Conservation (phyloP, 2,797 vertebrate genomes). For the Triplophysa bombifrons region DNA sequence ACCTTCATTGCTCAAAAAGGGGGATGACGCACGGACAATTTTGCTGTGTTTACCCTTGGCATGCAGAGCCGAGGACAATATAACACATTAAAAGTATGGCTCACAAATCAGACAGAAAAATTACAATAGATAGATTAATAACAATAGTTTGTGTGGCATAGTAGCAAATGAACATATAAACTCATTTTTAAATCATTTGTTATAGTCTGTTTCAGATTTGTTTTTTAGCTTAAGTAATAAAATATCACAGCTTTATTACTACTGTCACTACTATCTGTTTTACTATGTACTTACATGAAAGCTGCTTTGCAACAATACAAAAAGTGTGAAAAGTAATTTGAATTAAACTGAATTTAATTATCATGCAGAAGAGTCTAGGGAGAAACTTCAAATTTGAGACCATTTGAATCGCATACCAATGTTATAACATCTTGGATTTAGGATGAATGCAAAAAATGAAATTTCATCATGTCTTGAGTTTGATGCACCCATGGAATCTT, state of each 20-base stretch:
- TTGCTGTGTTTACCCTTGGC: slow-evolving; percentile 30
- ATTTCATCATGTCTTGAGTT: slow-evolving; percentile 3
- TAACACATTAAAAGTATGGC: slow-evolving; percentile 47
- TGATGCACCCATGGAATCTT: slow-evolving; percentile 16
- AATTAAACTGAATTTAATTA: too few relatives aligned
- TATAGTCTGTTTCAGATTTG: background rate
- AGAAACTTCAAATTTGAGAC: background rate
- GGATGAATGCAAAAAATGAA: background rate
- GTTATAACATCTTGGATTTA: background rate
- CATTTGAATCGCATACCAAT: background rate
- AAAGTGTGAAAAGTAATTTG: background rate
- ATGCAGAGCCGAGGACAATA: slow-evolving; percentile 36
- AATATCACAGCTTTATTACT: background rate
- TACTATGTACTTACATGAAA: too few relatives aligned
- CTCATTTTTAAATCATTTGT: background rate
- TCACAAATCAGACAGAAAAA: slow-evolving; percentile 37
- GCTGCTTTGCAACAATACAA: background rate
- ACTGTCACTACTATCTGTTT: too few relatives aligned
- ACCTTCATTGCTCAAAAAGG: slow-evolving; percentile 48
- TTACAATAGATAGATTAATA: slow-evolving; percentile 19
- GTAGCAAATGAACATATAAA: background rate
- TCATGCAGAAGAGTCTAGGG: too few relatives aligned
- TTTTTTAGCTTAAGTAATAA: background rate
- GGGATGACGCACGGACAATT: slow-evolving; percentile 52
- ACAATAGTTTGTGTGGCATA: slow-evolving; percentile 11